These are phyloP conservation scores for Oxystoma pomonae DNA, from an alignment of 2,888 invertebrate species.

Conservation along the genomic window DNA sequence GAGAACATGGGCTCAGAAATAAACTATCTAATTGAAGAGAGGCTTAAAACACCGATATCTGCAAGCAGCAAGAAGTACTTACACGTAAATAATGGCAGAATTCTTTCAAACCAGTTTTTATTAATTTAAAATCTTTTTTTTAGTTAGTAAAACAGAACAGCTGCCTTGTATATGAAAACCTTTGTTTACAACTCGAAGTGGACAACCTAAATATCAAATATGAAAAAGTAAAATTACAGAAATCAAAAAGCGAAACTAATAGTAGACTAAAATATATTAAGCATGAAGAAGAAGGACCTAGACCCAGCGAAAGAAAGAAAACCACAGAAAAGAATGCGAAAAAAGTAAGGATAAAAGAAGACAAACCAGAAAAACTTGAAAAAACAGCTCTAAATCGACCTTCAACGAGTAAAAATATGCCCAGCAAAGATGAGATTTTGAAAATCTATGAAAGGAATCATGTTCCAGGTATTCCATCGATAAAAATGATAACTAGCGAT, in stretches of 20 bases:
- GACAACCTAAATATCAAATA: conserved; percentile 38
- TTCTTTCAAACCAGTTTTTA: not conserved
- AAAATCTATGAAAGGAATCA: conserved; percentile 36
- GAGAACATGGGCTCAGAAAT: conserved; percentile 39
- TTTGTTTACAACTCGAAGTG: conserved; percentile 43
- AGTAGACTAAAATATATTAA: conserved; percentile 34
- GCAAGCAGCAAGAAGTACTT: conserved; percentile 46
- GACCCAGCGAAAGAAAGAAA: conserved; percentile 9
- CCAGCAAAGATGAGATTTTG: conserved; percentile 25
- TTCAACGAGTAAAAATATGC: conserved; percentile 8
- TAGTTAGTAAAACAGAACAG: conserved; percentile 46
- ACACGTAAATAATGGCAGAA: conserved; percentile 35
- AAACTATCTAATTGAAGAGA: conserved; percentile 37
- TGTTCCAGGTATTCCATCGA: conserved; percentile 30
- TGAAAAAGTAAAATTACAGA: conserved; percentile 34
- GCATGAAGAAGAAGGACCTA: conserved; percentile 17
- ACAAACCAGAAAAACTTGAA: conserved; percentile 31
- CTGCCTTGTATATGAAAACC: conserved; percentile 44
- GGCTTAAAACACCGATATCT: conserved; percentile 38
- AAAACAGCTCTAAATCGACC: conserved; percentile 23
- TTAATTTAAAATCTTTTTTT: conserved; percentile 19
- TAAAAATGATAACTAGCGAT: conserved; percentile 28
- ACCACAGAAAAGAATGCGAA: conserved; percentile 20
- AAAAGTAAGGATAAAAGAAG: conserved; percentile 27
- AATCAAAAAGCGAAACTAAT: conserved; percentile 38